Evolutionary conservation across 2,888 invertebrate genomes (phyloP).

Genomic region (Drosophila anceps): DNA sequence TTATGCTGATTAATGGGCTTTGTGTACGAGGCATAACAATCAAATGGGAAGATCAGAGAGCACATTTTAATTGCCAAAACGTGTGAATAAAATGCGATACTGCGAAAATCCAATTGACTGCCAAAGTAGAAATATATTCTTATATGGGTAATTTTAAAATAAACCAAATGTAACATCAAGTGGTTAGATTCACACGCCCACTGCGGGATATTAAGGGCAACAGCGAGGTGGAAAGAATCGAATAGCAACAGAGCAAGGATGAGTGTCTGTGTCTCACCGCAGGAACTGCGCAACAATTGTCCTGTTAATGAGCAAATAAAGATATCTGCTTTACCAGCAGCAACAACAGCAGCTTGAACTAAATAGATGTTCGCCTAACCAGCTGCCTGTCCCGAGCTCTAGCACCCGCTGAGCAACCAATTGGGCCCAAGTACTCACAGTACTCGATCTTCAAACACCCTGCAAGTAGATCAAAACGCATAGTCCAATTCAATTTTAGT

Average conservation of each 20-base stretch:
- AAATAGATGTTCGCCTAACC: slow-evolving; percentile 57
- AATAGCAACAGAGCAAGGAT: slow-evolving; percentile 25
- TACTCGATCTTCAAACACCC: slow-evolving; percentile 29
- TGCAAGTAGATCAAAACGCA: neutral
- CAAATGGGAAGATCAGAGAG: slow-evolving; percentile 55
- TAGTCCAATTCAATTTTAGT: neutral
- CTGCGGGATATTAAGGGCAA: slow-evolving; percentile 22
- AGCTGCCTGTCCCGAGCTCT: slow-evolving; percentile 47
- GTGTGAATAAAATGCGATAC: slow-evolving; percentile 39
- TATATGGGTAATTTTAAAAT: slow-evolving; percentile 8
- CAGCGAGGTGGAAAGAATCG: slow-evolving; percentile 5
- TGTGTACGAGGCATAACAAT: slow-evolving; percentile 45
- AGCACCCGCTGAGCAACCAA: slow-evolving; percentile 58
- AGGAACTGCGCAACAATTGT: slow-evolving; percentile 71
- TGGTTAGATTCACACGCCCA: slow-evolving; percentile 73
- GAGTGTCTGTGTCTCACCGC: slow-evolving; percentile 43
- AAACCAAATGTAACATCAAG: slow-evolving; percentile 31
- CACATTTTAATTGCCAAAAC: slow-evolving; percentile 54
- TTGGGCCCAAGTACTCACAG: neutral
- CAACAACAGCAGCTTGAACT: slow-evolving; percentile 47
- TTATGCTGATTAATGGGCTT: slow-evolving; percentile 66
- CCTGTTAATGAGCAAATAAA: slow-evolving; percentile 81
- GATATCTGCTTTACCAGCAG: slow-evolving; percentile 66
- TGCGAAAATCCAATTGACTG: slow-evolving; percentile 29
- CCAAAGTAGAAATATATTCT: neutral